Percentiles rank a stretch among this genome's conserved stretches.
Evolutionary conservation across 1,140 invertebrate genomes (phyloP).

Genomic region (Pinna nobilis): DNA sequence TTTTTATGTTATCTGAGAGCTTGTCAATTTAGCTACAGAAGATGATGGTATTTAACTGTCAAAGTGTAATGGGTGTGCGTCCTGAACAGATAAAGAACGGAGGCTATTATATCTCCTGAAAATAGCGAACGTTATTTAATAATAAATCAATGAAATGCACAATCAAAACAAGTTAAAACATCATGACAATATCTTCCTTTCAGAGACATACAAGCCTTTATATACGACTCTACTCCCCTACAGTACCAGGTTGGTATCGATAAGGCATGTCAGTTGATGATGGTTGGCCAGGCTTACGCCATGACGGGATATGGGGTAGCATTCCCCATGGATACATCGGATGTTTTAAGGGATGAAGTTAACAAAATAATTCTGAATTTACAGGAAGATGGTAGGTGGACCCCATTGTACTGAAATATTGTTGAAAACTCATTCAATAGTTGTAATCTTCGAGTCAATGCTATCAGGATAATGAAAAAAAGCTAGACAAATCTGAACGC

Average conservation of each 20-base stretch:
- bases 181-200: background rate
- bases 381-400: conserved; percentile 88
- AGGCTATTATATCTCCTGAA: background rate
- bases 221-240: conserved; percentile 98
- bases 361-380: conserved; percentile 96
- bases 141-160: background rate
- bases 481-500: too few species aligned
- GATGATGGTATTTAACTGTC: too few species aligned
- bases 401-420: too few species aligned
- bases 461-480: too few species aligned
- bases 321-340: conserved; percentile 96
- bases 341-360: conserved; percentile 88
- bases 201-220: conserved; percentile 96
- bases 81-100: background rate
- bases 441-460: too few species aligned
- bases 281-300: conserved; percentile 96
- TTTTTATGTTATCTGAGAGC: too few species aligned
- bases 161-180: background rate
- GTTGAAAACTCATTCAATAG: too few species aligned
- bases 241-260: conserved; percentile 97
- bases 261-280: conserved; percentile 95
- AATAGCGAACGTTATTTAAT: background rate
- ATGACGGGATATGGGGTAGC: conserved; percentile 93
- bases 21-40: too few species aligned
- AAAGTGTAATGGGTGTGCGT: too few species aligned